Evolutionary conservation across 2,888 invertebrate genomes (phyloP).

Genomic region (Lepidocyrtinus sp.): DNA sequence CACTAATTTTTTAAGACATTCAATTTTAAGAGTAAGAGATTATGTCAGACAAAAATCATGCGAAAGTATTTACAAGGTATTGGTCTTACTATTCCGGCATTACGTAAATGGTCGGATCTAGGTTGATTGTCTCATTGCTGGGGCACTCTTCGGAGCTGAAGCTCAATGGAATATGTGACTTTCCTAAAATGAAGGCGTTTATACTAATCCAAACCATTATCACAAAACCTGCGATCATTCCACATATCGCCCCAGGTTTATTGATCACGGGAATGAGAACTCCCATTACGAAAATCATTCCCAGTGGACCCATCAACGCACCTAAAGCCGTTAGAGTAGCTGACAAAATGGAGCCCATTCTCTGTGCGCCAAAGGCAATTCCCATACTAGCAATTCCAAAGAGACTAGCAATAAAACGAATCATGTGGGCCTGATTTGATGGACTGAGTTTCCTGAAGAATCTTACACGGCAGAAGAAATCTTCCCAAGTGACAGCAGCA

Average conservation of each 20-base stretch:
- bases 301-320: constrained; percentile 52
- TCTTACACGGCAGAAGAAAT: constrained; percentile 73
- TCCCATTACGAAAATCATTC: constrained; percentile 64
- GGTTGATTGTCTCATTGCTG: not conserved
- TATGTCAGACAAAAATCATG: no score
- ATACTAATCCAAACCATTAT: constrained; percentile 53
- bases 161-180: constrained; percentile 34
- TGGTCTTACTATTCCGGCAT: not conserved
- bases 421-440: constrained; percentile 73
- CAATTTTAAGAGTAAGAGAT: no score
- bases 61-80: no score
- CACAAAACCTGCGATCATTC: constrained; percentile 52
- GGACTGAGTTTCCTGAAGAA: constrained; percentile 78
- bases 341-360: constrained; percentile 63
- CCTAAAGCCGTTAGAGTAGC: constrained; percentile 55
- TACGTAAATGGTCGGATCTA: not conserved
- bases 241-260: constrained; percentile 59
- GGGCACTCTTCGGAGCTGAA: not conserved
- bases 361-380: constrained; percentile 62
- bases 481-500: constrained; percentile 67
- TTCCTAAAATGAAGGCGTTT: constrained; percentile 56
- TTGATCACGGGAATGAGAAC: constrained; percentile 67
- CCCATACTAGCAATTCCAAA: constrained; percentile 38
- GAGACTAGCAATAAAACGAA: constrained; percentile 75
- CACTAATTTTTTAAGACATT: constrained; percentile 42